A percentile compares a stretch with the other conserved stretches of the same genome.
Evolutionary conservation across 2,888 invertebrate genomes (phyloP).

Genomic region (Lomographa bimaculata): DNA sequence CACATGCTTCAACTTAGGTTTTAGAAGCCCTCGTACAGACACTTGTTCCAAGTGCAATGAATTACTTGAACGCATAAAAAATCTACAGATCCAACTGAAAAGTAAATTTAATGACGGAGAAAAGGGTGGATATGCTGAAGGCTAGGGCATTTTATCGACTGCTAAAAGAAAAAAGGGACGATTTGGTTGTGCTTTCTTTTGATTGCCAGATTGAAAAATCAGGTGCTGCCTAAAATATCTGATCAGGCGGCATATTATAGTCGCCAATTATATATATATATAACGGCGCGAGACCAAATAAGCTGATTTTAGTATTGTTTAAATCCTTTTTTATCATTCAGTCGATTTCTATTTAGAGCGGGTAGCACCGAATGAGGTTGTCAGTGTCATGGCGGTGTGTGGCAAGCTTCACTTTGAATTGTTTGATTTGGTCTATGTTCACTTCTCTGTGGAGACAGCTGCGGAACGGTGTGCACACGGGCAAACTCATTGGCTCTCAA

Average conservation of each 20-base stretch:
- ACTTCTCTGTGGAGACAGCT: no score
- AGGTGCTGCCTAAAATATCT: slow-evolving; percentile 32
- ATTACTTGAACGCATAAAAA: slow-evolving; percentile 11
- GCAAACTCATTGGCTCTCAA: no score
- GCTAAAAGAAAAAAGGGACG: slow-evolving; percentile 25
- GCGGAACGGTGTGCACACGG: no score
- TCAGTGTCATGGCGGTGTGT: no score
- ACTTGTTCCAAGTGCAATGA: not conserved
- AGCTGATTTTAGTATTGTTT: no score
- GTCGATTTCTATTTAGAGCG: no score
- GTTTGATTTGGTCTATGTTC: no score
- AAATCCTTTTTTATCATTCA: no score
- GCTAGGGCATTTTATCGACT: slow-evolving; percentile 27
- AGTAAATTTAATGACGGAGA: slow-evolving; percentile 22
- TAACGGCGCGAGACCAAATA: no score
- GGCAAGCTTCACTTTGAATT: no score
- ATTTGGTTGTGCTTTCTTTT: slow-evolving; percentile 11
- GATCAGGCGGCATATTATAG: slow-evolving; percentile 38
- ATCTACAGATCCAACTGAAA: slow-evolving; percentile 12
- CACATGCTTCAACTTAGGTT: slow-evolving; percentile 6
- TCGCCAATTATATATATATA: slow-evolving; percentile 35
- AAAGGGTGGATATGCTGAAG: slow-evolving; percentile 28
- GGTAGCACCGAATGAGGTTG: no score
- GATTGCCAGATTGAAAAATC: slow-evolving; percentile 35
- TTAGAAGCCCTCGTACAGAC: slow-evolving; percentile 2